phyloP scores from a whole-genome alignment of 2,888 invertebrate genomes.

The Ariolimax columbianus region DNA sequence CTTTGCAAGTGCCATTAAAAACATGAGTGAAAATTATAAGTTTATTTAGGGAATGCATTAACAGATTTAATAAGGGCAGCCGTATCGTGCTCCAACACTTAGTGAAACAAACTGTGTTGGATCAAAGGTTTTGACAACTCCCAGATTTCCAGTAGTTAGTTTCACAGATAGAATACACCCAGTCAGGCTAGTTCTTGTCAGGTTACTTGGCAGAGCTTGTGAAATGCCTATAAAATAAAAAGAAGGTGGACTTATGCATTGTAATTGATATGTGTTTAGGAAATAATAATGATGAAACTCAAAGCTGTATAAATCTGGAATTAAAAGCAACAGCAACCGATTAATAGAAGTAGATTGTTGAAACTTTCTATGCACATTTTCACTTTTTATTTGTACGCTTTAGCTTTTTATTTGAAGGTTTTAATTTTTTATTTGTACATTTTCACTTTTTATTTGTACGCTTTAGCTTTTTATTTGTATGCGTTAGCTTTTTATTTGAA shows the following conservation, averaged over 20 bases:
- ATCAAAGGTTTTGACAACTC: conserved; percentile 11
- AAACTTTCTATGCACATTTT: too few relatives aligned
- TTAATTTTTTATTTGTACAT: too few relatives aligned
- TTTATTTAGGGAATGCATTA: background rate
- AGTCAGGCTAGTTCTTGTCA: background rate
- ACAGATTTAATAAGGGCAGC: conserved; percentile 13
- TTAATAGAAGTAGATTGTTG: too few relatives aligned
- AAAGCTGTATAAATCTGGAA: background rate
- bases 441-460: too few relatives aligned
- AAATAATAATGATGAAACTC: background rate
- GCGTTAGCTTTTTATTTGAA: too few relatives aligned
- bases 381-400: too few relatives aligned
- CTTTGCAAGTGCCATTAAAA: too few relatives aligned
- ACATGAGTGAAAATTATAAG: too few relatives aligned
- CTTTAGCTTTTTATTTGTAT: too few relatives aligned
- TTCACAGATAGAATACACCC: conserved; percentile 24
- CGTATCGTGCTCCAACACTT: conserved; percentile 21
- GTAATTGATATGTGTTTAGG: background rate
- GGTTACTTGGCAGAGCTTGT: background rate
- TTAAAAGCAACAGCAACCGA: too few relatives aligned
- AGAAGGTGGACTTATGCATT: background rate
- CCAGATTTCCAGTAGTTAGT: background rate
- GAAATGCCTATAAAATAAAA: conserved; percentile 14
- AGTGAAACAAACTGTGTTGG: conserved; percentile 32
- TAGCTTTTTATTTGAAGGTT: too few relatives aligned